Percentiles rank a stretch among this genome's conserved stretches.
Evolutionary conservation across 2,797 vertebrate genomes (phyloP).

Genomic region (Ptychobarbus kaznakovi): DNA sequence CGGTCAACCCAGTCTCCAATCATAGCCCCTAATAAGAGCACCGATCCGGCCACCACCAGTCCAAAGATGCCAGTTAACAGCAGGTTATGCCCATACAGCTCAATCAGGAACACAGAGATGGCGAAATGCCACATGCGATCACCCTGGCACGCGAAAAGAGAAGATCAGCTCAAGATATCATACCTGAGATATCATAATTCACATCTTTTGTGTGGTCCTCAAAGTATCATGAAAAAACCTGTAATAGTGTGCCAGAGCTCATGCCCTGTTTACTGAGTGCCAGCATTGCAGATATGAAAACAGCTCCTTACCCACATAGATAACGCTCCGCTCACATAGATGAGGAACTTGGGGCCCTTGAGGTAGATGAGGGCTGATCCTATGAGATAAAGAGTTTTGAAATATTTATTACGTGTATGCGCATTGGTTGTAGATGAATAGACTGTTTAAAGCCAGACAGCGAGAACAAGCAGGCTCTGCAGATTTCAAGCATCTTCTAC

Average conservation of each 20-base stretch:
- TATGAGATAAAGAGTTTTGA: conserved; percentile 55
- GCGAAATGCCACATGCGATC: conserved; percentile 85
- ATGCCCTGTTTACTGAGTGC: neutral
- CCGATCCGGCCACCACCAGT: conserved; percentile 80
- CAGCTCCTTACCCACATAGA: conserved; percentile 81
- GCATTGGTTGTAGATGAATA: neutral
- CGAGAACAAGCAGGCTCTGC: neutral
- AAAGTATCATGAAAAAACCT: neutral
- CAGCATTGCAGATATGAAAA: conserved; percentile 15
- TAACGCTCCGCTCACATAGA: conserved; percentile 81
- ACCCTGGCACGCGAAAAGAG: conserved; percentile 69
- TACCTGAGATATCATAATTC: neutral
- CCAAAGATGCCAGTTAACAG: conserved; percentile 81
- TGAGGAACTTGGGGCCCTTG: conserved; percentile 80
- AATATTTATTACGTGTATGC: neutral
- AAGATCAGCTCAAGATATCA: conserved; percentile 26
- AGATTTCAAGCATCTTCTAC: neutral
- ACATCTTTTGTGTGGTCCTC: conserved; percentile 2
- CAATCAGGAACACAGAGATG: conserved; percentile 82
- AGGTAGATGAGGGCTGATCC: conserved; percentile 78
- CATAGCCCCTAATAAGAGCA: conserved; percentile 80
- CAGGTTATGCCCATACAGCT: conserved; percentile 77
- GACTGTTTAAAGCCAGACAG: neutral
- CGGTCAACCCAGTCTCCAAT: conserved; percentile 85
- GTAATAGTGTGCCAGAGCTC: neutral